Conservation (phyloP, 2,113 vertebrate species). For the Suricata suricatta region DNA sequence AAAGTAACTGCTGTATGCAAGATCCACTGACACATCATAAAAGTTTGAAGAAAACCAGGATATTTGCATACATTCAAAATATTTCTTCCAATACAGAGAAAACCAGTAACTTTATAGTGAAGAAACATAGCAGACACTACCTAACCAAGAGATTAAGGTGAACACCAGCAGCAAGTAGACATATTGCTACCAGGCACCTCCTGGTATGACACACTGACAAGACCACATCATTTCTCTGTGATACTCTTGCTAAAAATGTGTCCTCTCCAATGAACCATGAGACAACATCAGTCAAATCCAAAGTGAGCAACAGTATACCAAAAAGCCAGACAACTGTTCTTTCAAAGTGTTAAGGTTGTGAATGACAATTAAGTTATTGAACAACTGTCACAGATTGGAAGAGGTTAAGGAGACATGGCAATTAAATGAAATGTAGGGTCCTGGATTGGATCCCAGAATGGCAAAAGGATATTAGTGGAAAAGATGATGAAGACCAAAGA, state of each 20-base stretch:
- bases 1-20: neutral
- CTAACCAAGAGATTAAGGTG: neutral
- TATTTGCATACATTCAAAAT: neutral
- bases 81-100: neutral
- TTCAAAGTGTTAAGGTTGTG: neutral
- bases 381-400: neutral
- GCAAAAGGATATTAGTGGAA: neutral
- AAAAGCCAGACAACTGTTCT: neutral
- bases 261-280: neutral
- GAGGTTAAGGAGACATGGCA: neutral
- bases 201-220: neutral
- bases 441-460: neutral
- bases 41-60: neutral
- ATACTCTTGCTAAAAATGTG: neutral
- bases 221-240: neutral
- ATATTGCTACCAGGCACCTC: rapidly evolving
- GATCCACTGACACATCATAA: neutral
- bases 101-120: neutral
- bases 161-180: neutral
- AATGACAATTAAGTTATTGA: neutral
- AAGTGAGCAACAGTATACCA: neutral
- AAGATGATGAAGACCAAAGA: neutral
- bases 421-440: neutral
- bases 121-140: neutral
- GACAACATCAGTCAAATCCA: neutral